Base-by-base conservation (phyloP, 2,888 invertebrate species). In the Polydesmus complanatus region DNA sequence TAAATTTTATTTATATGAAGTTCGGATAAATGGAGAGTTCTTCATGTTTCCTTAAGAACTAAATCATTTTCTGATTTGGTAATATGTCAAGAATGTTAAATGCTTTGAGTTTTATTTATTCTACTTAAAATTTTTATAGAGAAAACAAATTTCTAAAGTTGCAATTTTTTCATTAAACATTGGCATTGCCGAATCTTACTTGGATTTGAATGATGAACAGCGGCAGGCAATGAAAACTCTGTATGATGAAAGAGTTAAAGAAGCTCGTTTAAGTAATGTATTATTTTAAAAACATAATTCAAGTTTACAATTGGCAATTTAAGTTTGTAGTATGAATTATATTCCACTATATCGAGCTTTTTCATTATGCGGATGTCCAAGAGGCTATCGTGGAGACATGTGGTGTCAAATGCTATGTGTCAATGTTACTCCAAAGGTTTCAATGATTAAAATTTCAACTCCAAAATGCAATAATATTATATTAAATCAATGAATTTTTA, bases 381-480 rank as follows among this genome's bases (percentile, higher is more conserved):
- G 85, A 66, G 79, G 81, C n/a, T 78, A 90, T 52, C 79, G 96
- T 18, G 88, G 88, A 0, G 81, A 80, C 64, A 78, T 95, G 1
- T 96, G 95, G 94, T 80, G 86, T 0, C 83, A 87, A 66, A 86
- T 94, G 8, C 77, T 96, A 14, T 91, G 90, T 22, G 69, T 77
- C 1, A 70, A 75, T 47, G 66, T 76, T 2, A 72, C 73, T 55
- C 85, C 88, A 53, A 84, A 86, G 68, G 78, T 86, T 14, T 50
- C 14, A 23, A 48, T 47, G 50, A 25, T 56, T 48, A 56, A 54
- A 52, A 19, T 14, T 8, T 21, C n/a, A n/a, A n/a, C n/a, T n/a
- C n/a, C n/a, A n/a, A n/a, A n/a, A n/a, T n/a, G n/a, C n/a, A n/a
- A n/a, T n/a, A n/a, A 5, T 48, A 47, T 27, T 23, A 56, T 11